phyloP scores from a whole-genome alignment of 2,113 vertebrate species.

The Pseudois nayaur region DNA sequence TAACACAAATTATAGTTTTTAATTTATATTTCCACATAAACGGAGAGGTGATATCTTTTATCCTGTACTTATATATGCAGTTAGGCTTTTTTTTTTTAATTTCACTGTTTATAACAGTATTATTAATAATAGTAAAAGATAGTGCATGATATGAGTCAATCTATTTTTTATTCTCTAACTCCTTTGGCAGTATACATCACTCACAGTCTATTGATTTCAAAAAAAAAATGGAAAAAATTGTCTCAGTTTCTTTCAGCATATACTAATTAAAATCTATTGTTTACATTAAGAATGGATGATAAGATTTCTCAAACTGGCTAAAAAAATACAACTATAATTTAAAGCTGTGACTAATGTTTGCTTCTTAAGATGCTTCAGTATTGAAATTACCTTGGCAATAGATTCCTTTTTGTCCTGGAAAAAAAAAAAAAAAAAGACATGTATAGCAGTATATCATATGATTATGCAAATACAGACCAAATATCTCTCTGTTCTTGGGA shows the following conservation, averaged over 20 bases:
- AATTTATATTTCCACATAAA: not conserved
- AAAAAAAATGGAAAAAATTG: not conserved
- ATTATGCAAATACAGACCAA: not conserved
- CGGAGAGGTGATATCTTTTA: not conserved
- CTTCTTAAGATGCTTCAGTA: not conserved
- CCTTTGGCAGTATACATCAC: not conserved
- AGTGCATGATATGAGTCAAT: not conserved
- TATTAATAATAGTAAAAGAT: not conserved
- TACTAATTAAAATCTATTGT: not conserved
- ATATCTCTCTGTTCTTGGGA: not conserved
- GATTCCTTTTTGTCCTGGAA: not conserved
- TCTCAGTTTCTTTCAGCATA: not conserved
- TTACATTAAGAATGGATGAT: not conserved
- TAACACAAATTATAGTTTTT: not conserved
- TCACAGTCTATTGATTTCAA: not conserved
- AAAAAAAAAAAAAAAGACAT: not conserved
- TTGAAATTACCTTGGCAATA: not conserved
- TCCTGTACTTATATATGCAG: not conserved
- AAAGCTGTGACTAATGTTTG: not conserved
- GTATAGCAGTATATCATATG: not conserved
- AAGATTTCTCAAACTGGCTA: not conserved
- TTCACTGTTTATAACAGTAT: not conserved
- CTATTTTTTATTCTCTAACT: not conserved
- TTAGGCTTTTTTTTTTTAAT: not conserved
- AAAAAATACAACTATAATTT: not conserved